Percentiles rank a stretch among this genome's conserved stretches.
phyloP scores from a whole-genome alignment of 1,140 invertebrate species.

The Lepeophtheirus salmonis region DNA sequence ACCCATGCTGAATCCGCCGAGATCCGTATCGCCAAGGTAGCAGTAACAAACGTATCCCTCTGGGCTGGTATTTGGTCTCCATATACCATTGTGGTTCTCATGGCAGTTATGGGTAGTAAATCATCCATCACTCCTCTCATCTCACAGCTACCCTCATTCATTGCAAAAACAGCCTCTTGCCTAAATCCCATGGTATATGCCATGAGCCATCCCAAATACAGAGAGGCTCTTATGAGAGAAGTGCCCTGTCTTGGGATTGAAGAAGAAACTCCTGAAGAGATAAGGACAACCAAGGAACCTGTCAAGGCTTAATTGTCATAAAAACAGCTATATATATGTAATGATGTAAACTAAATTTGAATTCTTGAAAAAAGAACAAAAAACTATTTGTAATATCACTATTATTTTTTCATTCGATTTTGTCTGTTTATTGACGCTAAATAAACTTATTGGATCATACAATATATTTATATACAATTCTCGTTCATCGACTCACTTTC shows the following conservation, averaged over 20 bases:
- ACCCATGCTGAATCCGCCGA: slow-evolving; percentile 21
- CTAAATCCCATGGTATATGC: slow-evolving; percentile 24
- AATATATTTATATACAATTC: too few species aligned
- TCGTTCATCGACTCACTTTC: too few species aligned
- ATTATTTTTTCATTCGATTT: too few species aligned
- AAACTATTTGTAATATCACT: too few species aligned
- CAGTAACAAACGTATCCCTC: slow-evolving; percentile 27
- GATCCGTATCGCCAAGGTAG: slow-evolving; percentile 27
- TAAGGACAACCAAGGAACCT: not conserved
- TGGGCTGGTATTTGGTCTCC: slow-evolving; percentile 29
- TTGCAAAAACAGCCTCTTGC: slow-evolving; percentile 21
- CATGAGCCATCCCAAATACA: slow-evolving; percentile 23
- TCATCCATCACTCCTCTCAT: slow-evolving; percentile 25
- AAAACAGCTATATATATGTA: too few species aligned
- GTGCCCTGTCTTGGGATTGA: not conserved
- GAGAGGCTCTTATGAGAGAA: not conserved
- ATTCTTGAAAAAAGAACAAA: too few species aligned
- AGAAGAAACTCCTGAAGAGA: slow-evolving; percentile 2
- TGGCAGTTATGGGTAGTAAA: slow-evolving; percentile 22
- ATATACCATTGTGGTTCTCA: slow-evolving; percentile 27
- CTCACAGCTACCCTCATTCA: slow-evolving; percentile 21
- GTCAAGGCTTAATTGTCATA: too few species aligned
- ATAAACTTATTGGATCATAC: too few species aligned
- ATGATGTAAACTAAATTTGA: too few species aligned
- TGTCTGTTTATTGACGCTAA: too few species aligned